These are phyloP conservation scores for Cetoscarus ocellatus DNA, from an alignment of 2,797 vertebrate species.

Conservation along the genomic window DNA sequence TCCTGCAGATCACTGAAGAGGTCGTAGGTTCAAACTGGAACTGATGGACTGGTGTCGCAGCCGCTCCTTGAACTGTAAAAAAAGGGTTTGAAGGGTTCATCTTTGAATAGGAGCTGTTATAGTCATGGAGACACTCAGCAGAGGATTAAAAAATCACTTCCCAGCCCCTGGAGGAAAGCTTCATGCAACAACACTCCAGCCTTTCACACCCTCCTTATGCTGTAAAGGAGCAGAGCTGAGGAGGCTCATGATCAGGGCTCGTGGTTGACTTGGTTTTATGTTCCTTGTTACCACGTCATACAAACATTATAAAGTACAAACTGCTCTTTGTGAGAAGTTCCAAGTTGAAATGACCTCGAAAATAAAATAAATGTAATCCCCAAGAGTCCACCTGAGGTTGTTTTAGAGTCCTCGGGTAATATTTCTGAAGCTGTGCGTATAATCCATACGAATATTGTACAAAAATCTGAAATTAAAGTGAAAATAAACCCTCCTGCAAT, in stretches of 20 bases:
- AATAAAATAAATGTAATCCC: no score
- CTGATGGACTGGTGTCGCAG: conserved; percentile 28
- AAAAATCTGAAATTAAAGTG: no score
- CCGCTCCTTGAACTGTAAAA: conserved; percentile 17
- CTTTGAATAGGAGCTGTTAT: conserved; percentile 22
- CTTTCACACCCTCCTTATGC: conserved; percentile 33
- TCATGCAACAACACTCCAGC: conserved; percentile 40
- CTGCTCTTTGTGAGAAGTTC: no score
- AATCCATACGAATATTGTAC: no score
- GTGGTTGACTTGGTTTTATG: conserved; percentile 23
- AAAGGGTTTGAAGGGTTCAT: conserved; percentile 9
- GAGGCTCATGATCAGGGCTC: conserved; percentile 7
- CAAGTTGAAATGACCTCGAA: no score
- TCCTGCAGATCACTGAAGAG: conserved; percentile 11
- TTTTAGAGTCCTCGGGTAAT: no score
- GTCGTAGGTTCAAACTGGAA: conserved; percentile 24
- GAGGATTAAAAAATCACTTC: conserved; percentile 32
- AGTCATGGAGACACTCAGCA: conserved; percentile 17
- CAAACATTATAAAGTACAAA: no score
- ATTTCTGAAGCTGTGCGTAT: no score
- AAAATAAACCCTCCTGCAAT: no score
- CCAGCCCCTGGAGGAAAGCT: conserved; percentile 22
- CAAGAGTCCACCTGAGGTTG: no score
- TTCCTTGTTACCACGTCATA: no score
- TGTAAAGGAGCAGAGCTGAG: conserved; percentile 14